A percentile compares a stretch with the other conserved stretches of the same genome.
phyloP scores from a whole-genome alignment of 1,140 invertebrate genomes.

The Atta cephalotes region DNA sequence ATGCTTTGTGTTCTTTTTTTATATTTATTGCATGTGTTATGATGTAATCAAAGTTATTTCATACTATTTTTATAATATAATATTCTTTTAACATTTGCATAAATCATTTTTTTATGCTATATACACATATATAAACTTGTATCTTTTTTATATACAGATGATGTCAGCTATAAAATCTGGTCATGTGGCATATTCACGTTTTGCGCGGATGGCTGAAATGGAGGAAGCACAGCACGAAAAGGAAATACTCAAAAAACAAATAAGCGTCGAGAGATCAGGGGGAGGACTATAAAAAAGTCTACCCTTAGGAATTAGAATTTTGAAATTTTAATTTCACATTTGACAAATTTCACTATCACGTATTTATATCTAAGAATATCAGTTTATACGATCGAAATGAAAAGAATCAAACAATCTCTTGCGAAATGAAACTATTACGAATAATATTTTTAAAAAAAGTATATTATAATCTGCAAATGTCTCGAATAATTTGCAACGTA shows the following conservation, averaged over 20 bases:
- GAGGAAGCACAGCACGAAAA: constrained; percentile 93
- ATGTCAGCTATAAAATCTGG: constrained; percentile 99
- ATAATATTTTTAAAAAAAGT: constrained; percentile 20
- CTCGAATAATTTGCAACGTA: neutral
- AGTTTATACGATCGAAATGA: constrained; percentile 36
- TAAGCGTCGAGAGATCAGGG: constrained; percentile 96
- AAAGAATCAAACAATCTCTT: constrained; percentile 6
- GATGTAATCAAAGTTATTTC: neutral
- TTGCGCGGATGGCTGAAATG: constrained; percentile 96
- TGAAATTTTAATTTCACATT: constrained; percentile 4
- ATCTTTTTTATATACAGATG: constrained; percentile 89
- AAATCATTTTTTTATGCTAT: neutral
- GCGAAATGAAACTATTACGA: constrained; percentile 21
- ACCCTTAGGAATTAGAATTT: constrained; percentile 17
- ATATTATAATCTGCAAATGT: constrained; percentile 14
- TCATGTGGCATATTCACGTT: constrained; percentile 95
- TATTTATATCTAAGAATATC: constrained; percentile 41
- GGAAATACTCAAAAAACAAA: constrained; percentile 91
- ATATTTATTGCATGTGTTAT: constrained; percentile 10
- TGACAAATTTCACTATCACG: neutral
- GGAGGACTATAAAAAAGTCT: constrained; percentile 92
- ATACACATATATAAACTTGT: neutral
- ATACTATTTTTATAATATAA: neutral
- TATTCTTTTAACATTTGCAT: neutral
- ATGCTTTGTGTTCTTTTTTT: neutral